phyloP scores from a whole-genome alignment of 2,797 vertebrate species.

The Enteromius unitaeniatus region DNA sequence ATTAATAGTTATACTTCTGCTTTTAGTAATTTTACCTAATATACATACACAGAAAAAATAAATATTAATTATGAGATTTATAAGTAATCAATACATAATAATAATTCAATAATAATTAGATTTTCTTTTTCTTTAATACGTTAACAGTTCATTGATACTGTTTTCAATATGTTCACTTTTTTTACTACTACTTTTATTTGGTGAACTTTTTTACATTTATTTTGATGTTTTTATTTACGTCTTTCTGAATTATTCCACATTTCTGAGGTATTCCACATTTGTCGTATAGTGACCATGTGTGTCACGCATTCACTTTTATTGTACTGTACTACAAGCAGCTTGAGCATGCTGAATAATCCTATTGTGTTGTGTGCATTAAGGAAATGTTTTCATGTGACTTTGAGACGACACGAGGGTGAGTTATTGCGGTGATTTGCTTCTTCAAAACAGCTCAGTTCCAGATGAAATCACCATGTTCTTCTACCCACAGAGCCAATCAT shows the following conservation, averaged over 20 bases:
- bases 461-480: slow-evolving; percentile 24
- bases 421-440: not conserved
- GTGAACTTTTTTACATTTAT: not conserved
- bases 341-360: not conserved
- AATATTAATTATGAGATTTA: not conserved
- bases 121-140: not conserved
- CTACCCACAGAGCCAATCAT: slow-evolving; percentile 29
- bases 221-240: not conserved
- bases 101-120: not conserved
- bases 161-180: not conserved
- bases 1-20: too few species aligned
- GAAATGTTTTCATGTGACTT: not conserved
- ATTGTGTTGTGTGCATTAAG: not conserved
- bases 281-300: not conserved
- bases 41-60: not conserved
- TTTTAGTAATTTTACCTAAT: not conserved
- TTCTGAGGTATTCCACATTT: not conserved
- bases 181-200: not conserved
- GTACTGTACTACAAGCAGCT: slow-evolving; percentile 1
- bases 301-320: not conserved
- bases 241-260: not conserved
- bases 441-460: not conserved
- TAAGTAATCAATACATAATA: not conserved
- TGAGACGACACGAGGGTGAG: not conserved
- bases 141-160: not conserved